Percentiles rank a stretch among this genome's conserved stretches.
These are phyloP conservation scores for Lasioglossum leucozonium DNA, from an alignment of 2,888 invertebrate genomes.

Conservation along the genomic window DNA sequence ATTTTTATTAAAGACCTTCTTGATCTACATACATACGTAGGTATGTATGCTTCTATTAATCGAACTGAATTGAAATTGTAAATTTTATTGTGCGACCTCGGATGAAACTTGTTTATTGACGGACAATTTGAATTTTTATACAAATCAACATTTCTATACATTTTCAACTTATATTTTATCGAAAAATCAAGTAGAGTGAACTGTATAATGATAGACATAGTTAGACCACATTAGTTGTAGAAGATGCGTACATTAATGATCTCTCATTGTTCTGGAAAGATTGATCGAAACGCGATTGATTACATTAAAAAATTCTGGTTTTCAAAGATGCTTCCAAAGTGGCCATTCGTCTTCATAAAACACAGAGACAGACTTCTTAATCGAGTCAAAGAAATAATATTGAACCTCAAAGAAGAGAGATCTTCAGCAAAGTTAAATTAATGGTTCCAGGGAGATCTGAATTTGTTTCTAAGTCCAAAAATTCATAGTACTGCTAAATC, in stretches of 20 bases:
- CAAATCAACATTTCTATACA: background rate
- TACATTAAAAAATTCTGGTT: background rate
- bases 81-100: no score
- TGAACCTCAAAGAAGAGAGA: background rate
- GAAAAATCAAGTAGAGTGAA: background rate
- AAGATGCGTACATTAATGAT: background rate
- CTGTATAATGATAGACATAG: background rate
- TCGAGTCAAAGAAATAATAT: conserved; percentile 7
- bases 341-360: background rate
- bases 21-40: background rate
- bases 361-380: conserved; percentile 39
- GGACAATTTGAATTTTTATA: background rate
- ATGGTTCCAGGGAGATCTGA: background rate
- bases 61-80: no score
- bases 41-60: no score
- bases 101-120: background rate
- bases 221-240: background rate
- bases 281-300: background rate
- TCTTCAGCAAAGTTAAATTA: background rate
- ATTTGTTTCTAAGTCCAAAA: background rate
- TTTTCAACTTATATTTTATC: background rate
- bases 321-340: background rate
- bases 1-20: no score
- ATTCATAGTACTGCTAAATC: background rate
- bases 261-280: background rate